Evolutionary conservation across 1,140 invertebrate genomes (phyloP).

Genomic region (Trichoplusia ni): DNA sequence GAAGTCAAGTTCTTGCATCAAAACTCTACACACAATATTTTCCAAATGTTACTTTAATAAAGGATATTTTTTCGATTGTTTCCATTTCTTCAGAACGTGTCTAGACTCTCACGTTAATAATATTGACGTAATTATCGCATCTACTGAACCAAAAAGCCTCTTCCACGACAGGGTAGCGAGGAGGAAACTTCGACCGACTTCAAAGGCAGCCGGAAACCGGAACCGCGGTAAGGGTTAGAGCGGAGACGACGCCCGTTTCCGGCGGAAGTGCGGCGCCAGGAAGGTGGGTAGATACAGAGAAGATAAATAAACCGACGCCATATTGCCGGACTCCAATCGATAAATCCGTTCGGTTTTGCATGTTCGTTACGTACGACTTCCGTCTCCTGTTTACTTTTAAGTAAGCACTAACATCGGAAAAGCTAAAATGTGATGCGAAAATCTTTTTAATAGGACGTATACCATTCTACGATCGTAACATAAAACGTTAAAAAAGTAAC

Average conservation of each 20-base stretch:
- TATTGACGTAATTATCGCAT: constrained; percentile 25
- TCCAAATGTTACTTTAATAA: constrained; percentile 4
- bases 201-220: constrained; percentile 77
- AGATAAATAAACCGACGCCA: constrained; percentile 75
- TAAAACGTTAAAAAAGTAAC: no score
- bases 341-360: constrained; percentile 76
- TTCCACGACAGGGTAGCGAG: constrained; percentile 39
- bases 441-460: no score
- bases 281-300: constrained; percentile 69
- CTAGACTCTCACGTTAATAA: constrained; percentile 5
- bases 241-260: constrained; percentile 79
- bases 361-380: constrained; percentile 66
- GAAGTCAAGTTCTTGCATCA: no score
- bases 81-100: not conserved
- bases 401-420: constrained; percentile 15
- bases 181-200: constrained; percentile 67
- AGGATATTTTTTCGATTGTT: not conserved
- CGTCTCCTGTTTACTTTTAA: constrained; percentile 68
- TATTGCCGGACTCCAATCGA: constrained; percentile 73
- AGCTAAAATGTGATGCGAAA: not conserved
- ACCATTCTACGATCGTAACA: no score
- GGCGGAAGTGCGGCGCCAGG: constrained; percentile 76
- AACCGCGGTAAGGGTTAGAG: constrained; percentile 78
- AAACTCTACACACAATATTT: no score
- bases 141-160: constrained; percentile 52